Conservation (phyloP, 1,140 invertebrate genomes). For the Calliopsis andreniformis region DNA sequence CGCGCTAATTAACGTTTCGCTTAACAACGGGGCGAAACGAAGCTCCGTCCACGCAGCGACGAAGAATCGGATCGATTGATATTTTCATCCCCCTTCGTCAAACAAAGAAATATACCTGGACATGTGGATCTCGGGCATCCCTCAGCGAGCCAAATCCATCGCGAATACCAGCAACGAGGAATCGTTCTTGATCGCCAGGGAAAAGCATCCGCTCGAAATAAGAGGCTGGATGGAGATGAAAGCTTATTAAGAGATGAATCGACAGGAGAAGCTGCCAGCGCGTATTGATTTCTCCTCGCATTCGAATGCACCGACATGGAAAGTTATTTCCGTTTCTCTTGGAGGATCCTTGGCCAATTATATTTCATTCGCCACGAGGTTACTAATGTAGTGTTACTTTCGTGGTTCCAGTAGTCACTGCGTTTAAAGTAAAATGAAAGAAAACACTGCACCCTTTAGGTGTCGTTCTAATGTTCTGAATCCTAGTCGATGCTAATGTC, state of each 20-base stretch:
- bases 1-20: slow-evolving; percentile 47
- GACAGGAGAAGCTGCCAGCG: background rate
- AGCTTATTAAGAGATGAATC: slow-evolving; percentile 51
- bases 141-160: background rate
- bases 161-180: background rate
- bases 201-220: background rate
- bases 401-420: too few species aligned
- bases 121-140: background rate
- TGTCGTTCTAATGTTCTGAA: too few species aligned
- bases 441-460: too few species aligned
- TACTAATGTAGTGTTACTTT: too few species aligned
- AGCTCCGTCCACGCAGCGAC: background rate
- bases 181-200: slow-evolving; percentile 25
- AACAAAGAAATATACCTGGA: background rate
- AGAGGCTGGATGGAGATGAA: background rate
- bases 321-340: slow-evolving; percentile 24
- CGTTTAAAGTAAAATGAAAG: too few species aligned
- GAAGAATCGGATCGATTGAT: background rate
- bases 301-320: slow-evolving; percentile 16
- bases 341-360: background rate
- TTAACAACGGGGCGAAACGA: slow-evolving; percentile 36
- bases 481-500: too few species aligned
- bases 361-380: too few species aligned
- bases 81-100: background rate
- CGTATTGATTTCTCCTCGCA: slow-evolving; percentile 49